These are phyloP conservation scores for Meloidogyne hapla DNA, from an alignment of 1,140 invertebrate species.

Conservation along the genomic window DNA sequence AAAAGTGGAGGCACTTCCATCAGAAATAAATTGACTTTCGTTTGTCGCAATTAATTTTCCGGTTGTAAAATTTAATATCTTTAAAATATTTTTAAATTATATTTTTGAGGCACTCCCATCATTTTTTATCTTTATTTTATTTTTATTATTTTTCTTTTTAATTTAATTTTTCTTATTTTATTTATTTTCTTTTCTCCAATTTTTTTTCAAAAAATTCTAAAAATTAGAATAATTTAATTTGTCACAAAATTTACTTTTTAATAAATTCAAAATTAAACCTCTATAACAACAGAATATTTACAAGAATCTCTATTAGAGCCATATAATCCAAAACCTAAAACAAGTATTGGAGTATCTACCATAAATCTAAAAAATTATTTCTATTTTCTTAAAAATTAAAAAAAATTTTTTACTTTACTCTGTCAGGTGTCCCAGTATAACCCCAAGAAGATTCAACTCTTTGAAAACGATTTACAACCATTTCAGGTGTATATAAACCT, in stretches of 20 bases:
- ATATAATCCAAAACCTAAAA: conserved; percentile 83
- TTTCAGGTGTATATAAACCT: conserved; percentile 66
- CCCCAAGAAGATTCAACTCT: conserved; percentile 81
- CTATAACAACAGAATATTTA: conserved; percentile 78
- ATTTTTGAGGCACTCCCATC: too few species aligned
- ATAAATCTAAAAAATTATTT: conserved; percentile 71
- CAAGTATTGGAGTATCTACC: conserved; percentile 79
- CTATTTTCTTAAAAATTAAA: conserved; percentile 6
- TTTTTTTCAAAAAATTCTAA: neutral
- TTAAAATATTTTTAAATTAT: conserved; percentile 32
- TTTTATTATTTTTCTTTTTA: too few species aligned
- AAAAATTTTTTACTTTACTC: conserved; percentile 72
- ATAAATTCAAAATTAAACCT: conserved; percentile 63
- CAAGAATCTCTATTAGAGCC: conserved; percentile 80
- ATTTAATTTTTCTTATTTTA: neutral
- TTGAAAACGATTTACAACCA: conserved; percentile 78
- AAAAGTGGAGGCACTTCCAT: conserved; percentile 79
- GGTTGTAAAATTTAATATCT: conserved; percentile 75
- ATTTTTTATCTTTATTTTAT: too few species aligned
- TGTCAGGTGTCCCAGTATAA: conserved; percentile 80
- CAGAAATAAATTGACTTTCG: conserved; percentile 76
- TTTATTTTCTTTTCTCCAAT: neutral
- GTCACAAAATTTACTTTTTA: neutral
- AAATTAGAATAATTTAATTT: too few species aligned
- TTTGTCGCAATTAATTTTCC: conserved; percentile 77